These are phyloP conservation scores for Rhopalosiphum nymphaeae DNA, from an alignment of 2,888 invertebrate genomes.

Conservation along the genomic window DNA sequence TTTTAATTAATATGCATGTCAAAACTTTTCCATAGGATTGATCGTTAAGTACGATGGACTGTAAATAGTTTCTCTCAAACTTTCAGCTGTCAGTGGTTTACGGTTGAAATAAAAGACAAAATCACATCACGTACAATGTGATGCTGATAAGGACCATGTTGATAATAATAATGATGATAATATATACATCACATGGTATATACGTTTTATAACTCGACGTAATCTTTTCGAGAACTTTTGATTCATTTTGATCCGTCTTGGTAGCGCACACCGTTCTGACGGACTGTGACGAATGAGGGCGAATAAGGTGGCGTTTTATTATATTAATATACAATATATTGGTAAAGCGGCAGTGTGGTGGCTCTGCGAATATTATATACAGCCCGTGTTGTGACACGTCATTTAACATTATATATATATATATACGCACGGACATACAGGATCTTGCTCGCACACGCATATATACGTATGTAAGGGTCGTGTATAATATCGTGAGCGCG, in stretches of 20 bases:
- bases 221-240: conserved; percentile 39
- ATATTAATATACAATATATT: conserved; percentile 52
- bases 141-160: background rate
- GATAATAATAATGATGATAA: background rate
- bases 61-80: background rate
- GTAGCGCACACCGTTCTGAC: conserved; percentile 55
- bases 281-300: conserved; percentile 61
- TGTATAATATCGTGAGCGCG: background rate
- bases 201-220: background rate
- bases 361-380: background rate
- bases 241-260: conserved; percentile 63
- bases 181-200: background rate
- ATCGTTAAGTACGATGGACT: background rate
- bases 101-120: background rate
- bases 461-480: background rate
- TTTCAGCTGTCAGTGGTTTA: background rate
- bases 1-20: background rate
- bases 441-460: background rate
- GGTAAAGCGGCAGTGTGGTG: background rate
- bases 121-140: background rate
- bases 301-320: conserved; percentile 44
- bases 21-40: background rate
- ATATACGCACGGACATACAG: conserved; percentile 36
- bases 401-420: conserved; percentile 47
- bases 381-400: conserved; percentile 61